Conservation (phyloP, 2,888 invertebrate species). For the Idaea straminata region DNA sequence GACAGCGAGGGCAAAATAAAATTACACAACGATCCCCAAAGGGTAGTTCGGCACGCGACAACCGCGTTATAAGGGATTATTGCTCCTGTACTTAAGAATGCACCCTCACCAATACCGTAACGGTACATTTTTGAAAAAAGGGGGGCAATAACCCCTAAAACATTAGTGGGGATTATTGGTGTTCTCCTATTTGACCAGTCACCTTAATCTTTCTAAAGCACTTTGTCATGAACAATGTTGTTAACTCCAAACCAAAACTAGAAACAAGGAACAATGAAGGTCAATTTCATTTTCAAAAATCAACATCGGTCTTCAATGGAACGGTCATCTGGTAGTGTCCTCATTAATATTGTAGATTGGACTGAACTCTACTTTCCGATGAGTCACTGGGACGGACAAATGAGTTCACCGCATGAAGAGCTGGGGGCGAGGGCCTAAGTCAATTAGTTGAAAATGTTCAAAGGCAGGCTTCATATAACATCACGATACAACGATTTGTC, state of each 20-base stretch:
- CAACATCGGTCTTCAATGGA: constrained; percentile 34
- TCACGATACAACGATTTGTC: constrained; percentile 37
- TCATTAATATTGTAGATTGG: constrained; percentile 47
- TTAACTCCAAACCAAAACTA: constrained; percentile 15
- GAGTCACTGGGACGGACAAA: constrained; percentile 64
- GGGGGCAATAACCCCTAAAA: constrained; percentile 54
- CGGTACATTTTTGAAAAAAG: constrained; percentile 56
- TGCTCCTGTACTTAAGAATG: constrained; percentile 66
- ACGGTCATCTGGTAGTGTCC: constrained; percentile 45
- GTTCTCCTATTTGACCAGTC: constrained; percentile 68
- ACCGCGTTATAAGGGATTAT: constrained; percentile 68
- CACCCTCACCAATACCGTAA: constrained; percentile 57
- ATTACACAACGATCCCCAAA: constrained; percentile 58
- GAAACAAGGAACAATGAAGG: constrained; percentile 21
- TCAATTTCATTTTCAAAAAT: constrained; percentile 15
- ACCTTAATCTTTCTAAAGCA: constrained; percentile 58
- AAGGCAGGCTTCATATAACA: constrained; percentile 34
- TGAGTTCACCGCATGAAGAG: constrained; percentile 49
- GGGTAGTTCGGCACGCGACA: constrained; percentile 53
- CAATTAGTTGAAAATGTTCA: constrained; percentile 51
- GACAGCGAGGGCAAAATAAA: constrained; percentile 52
- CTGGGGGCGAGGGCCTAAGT: constrained; percentile 43
- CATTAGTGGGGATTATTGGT: constrained; percentile 68
- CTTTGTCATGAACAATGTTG: constrained; percentile 44
- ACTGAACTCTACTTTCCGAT: constrained; percentile 49